Evolutionary conservation across 1,140 invertebrate species (phyloP).

Genomic region (Ips typographus): DNA sequence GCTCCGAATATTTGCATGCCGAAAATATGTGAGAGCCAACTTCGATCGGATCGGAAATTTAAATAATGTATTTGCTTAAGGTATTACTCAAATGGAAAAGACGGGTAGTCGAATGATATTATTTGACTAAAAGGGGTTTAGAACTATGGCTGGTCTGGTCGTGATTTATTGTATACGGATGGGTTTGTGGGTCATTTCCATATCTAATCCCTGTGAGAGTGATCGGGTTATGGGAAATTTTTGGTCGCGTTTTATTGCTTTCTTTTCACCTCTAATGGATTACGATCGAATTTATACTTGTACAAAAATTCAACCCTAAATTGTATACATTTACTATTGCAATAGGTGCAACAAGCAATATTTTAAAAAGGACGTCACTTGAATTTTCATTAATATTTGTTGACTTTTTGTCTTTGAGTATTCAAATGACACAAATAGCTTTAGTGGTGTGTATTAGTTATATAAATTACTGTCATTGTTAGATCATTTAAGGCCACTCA

Average conservation of each 20-base stretch:
- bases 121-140: conserved; percentile 35
- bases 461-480: too few species aligned
- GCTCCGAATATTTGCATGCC: conserved; percentile 25
- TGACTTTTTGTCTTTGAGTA: too few species aligned
- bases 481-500: too few species aligned
- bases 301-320: too few species aligned
- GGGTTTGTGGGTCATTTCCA: conserved; percentile 27
- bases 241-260: conserved; percentile 22
- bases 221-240: conserved; percentile 29
- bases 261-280: conserved; percentile 8
- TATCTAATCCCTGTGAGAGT: conserved; percentile 30
- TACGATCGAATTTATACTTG: not conserved
- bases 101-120: conserved; percentile 17
- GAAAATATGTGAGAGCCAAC: conserved; percentile 31
- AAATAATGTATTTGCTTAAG: conserved; percentile 35
- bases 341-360: too few species aligned
- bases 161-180: conserved; percentile 30
- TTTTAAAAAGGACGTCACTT: too few species aligned
- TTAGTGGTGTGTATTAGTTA: too few species aligned
- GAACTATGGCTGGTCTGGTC: conserved; percentile 20
- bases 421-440: too few species aligned
- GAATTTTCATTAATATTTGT: too few species aligned
- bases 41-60: conserved; percentile 28
- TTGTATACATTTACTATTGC: too few species aligned
- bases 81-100: conserved; percentile 24